Percentiles rank a stretch among this genome's conserved stretches.
Evolutionary conservation across 2,797 vertebrate genomes (phyloP).

Genomic region (Cacajao melanocephalus): DNA sequence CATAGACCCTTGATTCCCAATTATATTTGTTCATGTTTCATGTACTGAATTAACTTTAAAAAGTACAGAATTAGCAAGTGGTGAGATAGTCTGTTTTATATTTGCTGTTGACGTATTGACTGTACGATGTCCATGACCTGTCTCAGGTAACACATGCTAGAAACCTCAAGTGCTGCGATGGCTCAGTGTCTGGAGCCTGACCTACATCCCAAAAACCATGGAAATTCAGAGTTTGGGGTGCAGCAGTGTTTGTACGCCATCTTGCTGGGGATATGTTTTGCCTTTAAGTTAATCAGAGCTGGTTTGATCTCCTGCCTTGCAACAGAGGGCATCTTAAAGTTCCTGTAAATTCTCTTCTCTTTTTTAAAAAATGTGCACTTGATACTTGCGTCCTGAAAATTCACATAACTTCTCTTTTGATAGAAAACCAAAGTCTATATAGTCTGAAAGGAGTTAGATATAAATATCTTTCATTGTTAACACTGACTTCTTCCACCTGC

Average conservation of each 20-base stretch:
- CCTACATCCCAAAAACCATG: background rate
- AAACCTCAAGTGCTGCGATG: background rate
- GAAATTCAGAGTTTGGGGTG: background rate
- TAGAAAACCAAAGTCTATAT: background rate
- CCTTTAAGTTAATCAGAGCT: constrained; percentile 58
- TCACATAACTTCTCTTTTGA: background rate
- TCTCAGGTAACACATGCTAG: background rate
- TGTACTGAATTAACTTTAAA: background rate
- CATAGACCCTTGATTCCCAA: background rate
- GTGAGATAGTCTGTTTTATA: background rate
- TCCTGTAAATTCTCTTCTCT: background rate
- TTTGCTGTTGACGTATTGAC: background rate
- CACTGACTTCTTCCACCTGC: background rate
- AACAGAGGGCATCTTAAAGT: background rate
- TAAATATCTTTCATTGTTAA: background rate
- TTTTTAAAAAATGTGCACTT: background rate
- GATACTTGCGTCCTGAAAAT: background rate
- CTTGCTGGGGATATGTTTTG: constrained; percentile 48
- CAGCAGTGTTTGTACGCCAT: background rate
- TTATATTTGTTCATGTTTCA: background rate
- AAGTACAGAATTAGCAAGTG: background rate
- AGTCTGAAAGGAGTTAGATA: background rate
- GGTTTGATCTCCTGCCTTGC: constrained; percentile 22
- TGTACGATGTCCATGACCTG: constrained; percentile 7
- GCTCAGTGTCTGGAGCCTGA: background rate